These are phyloP conservation scores for Cherax destructor DNA, from an alignment of 1,140 invertebrate genomes.

Conservation along the genomic window DNA sequence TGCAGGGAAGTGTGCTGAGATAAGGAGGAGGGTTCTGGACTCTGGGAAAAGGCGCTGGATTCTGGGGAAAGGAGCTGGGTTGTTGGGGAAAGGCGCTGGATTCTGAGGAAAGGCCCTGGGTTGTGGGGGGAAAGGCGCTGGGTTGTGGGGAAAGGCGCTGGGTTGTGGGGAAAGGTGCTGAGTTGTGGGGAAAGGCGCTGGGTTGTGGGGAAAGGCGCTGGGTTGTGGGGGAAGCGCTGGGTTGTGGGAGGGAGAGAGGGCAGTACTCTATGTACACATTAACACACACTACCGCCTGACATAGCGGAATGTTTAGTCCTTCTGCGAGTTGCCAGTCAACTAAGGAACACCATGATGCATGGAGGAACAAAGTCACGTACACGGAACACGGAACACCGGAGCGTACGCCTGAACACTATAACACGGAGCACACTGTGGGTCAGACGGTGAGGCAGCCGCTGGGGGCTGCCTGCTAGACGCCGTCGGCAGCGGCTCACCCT, in stretches of 20 bases:
- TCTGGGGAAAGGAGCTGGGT: not conserved
- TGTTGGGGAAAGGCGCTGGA: not conserved
- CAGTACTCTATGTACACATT: not conserved
- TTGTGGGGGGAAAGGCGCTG: not conserved
- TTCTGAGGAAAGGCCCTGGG: too few species aligned
- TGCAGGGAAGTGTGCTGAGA: too few species aligned
- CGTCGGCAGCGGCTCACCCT: constrained; percentile 6
- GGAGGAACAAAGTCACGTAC: constrained; percentile 58
- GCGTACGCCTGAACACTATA: constrained; percentile 43
- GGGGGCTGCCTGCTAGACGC: not conserved
- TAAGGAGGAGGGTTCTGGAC: too few species aligned
- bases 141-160: not conserved
- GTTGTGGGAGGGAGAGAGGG: not conserved
- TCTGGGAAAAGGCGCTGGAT: too few species aligned
- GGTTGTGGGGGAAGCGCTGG: not conserved
- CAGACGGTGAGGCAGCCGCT: constrained; percentile 59
- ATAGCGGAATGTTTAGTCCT: constrained; percentile 36
- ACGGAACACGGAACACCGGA: constrained; percentile 44
- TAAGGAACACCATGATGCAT: constrained; percentile 59
- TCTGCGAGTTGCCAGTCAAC: constrained; percentile 39
- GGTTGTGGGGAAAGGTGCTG: not conserved
- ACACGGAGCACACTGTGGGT: constrained; percentile 60
- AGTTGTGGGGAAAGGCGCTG: too few species aligned
- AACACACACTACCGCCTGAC: constrained; percentile 8
- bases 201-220: not conserved